Base-by-base conservation (phyloP, 2,113 vertebrate genomes). In the Pseudorhombus dupliciocellatus region DNA sequence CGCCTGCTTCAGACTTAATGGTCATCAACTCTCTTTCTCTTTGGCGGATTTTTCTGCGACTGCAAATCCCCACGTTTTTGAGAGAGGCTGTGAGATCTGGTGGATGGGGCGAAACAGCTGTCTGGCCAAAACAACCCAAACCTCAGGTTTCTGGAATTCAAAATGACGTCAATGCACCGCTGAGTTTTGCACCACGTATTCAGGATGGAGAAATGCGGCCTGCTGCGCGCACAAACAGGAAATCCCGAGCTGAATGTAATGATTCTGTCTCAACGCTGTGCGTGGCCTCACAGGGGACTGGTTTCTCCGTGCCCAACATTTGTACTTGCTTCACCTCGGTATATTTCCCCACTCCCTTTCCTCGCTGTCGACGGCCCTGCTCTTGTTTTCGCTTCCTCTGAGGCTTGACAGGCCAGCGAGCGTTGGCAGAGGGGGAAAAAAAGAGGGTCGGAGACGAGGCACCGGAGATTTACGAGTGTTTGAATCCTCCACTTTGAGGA, bases 101-200 rank as follows among this genome's bases (percentile, higher is more conserved):
- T 21, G 79, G 80, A 88, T 59, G 76, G 80, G 84, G 72, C 61
- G 66, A 57, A 80, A 75, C 91, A 93, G 92, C 91, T 94, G 92
- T 86, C 77, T 73, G 61, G 81, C 9, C 52, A 70, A 89, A 89
- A 91, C 76, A 79, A 87, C 69, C 40, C 60, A 84, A 46, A 46
- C 73, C 79, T 90, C 88, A 92, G 80, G 83, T 73, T 80, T 81
- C 69, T 88, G 87, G 90, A 91, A 92, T 93, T 85, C 72, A 77
- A 81, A 82, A 90, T 93, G 87, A 92, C 83, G 79, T 91, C 88
- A 90, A 56, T 85, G 75, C 34, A 46, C 28, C n/a, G 18, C 72
- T 46, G 62, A 48, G 21, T 69, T 79, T 51, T 77, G 62, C 60
- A 48, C 44, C 51, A 55, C 70, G 50, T 21, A 22, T 30, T 70